Evolutionary conservation across 2,888 invertebrate genomes (phyloP), one percentile per base, ranked within the genome.

Genomic region (Endomychus coccineus): DNA sequence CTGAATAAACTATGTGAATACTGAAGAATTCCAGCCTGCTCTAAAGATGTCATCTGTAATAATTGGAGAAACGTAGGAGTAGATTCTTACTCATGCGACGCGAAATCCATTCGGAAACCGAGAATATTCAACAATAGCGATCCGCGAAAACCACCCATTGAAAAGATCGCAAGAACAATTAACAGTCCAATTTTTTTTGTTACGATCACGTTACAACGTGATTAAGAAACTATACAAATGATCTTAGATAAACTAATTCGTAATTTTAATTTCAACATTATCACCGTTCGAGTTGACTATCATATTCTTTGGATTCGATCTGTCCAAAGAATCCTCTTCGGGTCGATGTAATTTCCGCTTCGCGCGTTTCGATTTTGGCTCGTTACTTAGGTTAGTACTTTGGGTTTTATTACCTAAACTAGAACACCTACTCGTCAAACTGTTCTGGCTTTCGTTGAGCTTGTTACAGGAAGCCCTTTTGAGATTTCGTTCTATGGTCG

Each of bases 351-450:
- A 7, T 11, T 34, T 28, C 21, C 30, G 34, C 30, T 39, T 34
- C 28, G 28, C 30, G 22, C 48, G 52, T 39, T 50, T 51, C 31
- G 52, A 29, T 11, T 35, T 35, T 9, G 13, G 4, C 12, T 35
- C 30, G 12, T 30, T 34, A 42, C 66, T 67, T 37, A 67, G 51
- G 35, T 57, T 64, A 17, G 66, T 66, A 45, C 66, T 66, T 46
- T 66, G 66, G n/a, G 66, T 67, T 16, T 56, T 57, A 39, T 64
- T 64, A 10, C 67, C 67, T 21, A 64, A 44, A 46, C 63, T 64
- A 4, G 51, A 55, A 12, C 49, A 45, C 4, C 63, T 52, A 12
- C 65, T 65, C 25, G 63, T 64, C 31, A 67, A 44, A 43, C 66
- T 66, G 44, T 63, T 66, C 42, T 65, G 64, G 39, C 64, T 65